phyloP scores from a whole-genome alignment of 2,888 invertebrate species.

The Scaptomyza polygonia region DNA sequence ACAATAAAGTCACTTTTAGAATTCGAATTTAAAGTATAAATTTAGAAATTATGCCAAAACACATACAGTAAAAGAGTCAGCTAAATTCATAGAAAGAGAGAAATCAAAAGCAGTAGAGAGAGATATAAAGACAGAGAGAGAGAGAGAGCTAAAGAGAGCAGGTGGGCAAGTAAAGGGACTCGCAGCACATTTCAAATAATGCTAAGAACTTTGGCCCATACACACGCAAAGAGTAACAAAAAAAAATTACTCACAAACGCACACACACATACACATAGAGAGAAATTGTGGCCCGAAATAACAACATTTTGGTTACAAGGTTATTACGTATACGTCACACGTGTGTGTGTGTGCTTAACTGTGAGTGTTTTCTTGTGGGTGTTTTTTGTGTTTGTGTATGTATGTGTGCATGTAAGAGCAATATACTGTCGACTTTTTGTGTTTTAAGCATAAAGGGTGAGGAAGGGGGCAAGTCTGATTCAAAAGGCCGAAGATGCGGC shows the following conservation, averaged over 20 bases:
- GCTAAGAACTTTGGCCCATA: slow-evolving; percentile 64
- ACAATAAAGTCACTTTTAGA: too few relatives aligned
- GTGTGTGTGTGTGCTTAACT: slow-evolving; percentile 43
- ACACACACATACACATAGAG: slow-evolving; percentile 18
- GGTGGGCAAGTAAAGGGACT: slow-evolving; percentile 63
- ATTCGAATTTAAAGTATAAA: slow-evolving; percentile 56
- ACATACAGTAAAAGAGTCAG: slow-evolving; percentile 32
- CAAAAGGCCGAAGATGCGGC: slow-evolving; percentile 30
- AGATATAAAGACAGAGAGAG: slow-evolving; percentile 2
- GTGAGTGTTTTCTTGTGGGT: slow-evolving; percentile 37
- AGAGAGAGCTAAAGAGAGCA: slow-evolving; percentile 29
- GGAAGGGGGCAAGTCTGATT: slow-evolving; percentile 20
- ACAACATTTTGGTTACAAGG: slow-evolving; percentile 80
- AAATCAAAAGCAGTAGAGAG: slow-evolving; percentile 9
- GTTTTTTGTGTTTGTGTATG: slow-evolving; percentile 12
- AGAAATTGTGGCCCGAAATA: slow-evolving; percentile 72
- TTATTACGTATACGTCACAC: slow-evolving; percentile 78
- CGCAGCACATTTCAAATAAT: slow-evolving; percentile 74
- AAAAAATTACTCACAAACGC: slow-evolving; percentile 33
- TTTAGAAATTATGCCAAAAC: slow-evolving; percentile 71
- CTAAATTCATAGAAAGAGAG: slow-evolving; percentile 7
- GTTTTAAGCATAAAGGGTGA: slow-evolving; percentile 4
- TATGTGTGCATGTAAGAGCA: slow-evolving; percentile 38
- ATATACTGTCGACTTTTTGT: slow-evolving; percentile 59
- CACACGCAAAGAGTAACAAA: slow-evolving; percentile 30